These are phyloP conservation scores for Odocoileus hemionus DNA, from an alignment of 2,113 vertebrate species.

Conservation along the genomic window DNA sequence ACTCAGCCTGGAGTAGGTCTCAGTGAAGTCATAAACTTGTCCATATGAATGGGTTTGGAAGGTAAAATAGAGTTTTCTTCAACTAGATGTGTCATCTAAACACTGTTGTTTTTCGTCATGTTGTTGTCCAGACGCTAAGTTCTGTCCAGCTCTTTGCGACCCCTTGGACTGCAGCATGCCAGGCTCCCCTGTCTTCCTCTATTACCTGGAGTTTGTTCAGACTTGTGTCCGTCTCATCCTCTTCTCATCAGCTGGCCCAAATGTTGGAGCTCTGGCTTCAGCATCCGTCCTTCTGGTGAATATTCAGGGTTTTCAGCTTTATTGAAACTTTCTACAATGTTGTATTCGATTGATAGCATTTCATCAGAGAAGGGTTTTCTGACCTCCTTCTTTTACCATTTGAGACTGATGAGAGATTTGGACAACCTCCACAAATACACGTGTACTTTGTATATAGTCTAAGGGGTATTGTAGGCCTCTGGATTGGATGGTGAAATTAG, in stretches of 20 bases:
- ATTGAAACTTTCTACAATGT: neutral
- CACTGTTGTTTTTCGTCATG: neutral
- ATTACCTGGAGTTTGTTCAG: neutral
- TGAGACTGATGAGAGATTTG: neutral
- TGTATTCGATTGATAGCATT: neutral
- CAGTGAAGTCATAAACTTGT: neutral
- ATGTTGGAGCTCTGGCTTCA: neutral
- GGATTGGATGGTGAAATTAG: neutral
- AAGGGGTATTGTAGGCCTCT: neutral
- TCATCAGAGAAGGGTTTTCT: neutral
- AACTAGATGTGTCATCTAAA: neutral
- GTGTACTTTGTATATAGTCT: neutral
- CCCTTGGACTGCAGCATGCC: neutral
- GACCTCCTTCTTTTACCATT: neutral
- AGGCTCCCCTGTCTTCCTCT: neutral
- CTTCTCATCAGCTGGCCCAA: neutral
- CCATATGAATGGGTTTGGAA: constrained; percentile 1
- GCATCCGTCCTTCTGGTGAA: neutral
- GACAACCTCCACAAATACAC: neutral
- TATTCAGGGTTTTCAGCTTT: neutral
- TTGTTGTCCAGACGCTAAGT: neutral
- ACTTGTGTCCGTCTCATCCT: neutral
- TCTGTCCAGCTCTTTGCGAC: neutral
- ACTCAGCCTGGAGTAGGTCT: neutral
- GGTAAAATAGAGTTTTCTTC: neutral